These are phyloP conservation scores for Palythoa grandiflora DNA, from an alignment of 92 coral and sea anemone species.

Conservation along the genomic window DNA sequence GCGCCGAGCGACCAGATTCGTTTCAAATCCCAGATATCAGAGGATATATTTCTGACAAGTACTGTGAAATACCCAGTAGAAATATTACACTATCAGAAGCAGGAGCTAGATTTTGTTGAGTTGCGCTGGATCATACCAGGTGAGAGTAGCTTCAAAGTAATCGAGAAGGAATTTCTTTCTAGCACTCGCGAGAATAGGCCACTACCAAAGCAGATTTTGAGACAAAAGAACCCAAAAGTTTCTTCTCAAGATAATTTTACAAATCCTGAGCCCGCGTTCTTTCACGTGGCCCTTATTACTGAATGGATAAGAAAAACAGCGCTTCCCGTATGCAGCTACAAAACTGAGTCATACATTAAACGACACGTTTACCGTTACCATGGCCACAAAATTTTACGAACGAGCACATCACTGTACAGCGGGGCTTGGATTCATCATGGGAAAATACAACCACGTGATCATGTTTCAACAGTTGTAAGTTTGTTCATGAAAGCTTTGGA, in stretches of 20 bases:
- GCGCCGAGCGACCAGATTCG: conserved; percentile 62
- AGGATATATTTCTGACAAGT: conserved; percentile 58
- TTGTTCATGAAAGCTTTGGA: conserved; percentile 73
- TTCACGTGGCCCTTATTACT: conserved; percentile 72
- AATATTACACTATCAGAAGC: conserved; percentile 72
- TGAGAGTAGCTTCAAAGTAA: conserved; percentile 49
- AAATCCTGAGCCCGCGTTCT: conserved; percentile 31
- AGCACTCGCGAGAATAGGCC: neutral
- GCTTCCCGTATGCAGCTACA: conserved; percentile 59
- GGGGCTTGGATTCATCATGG: conserved; percentile 31
- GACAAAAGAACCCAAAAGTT: neutral
- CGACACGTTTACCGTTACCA: conserved; percentile 47
- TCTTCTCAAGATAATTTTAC: neutral
- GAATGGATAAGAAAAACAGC: conserved; percentile 65
- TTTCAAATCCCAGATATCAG: conserved; percentile 57
- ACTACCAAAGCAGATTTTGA: conserved; percentile 23
- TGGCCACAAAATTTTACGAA: conserved; percentile 43
- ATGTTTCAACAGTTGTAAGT: conserved; percentile 49
- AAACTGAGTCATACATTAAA: conserved; percentile 37
- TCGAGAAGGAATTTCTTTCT: conserved; percentile 60
- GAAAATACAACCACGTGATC: neutral
- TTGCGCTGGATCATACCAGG: conserved; percentile 83
- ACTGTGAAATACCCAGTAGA: conserved; percentile 63
- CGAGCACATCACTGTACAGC: conserved; percentile 9
- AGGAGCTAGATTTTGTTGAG: conserved; percentile 62